Evolutionary conservation across 1,140 invertebrate genomes (phyloP).

Genomic region (Drosophila pandora): DNA sequence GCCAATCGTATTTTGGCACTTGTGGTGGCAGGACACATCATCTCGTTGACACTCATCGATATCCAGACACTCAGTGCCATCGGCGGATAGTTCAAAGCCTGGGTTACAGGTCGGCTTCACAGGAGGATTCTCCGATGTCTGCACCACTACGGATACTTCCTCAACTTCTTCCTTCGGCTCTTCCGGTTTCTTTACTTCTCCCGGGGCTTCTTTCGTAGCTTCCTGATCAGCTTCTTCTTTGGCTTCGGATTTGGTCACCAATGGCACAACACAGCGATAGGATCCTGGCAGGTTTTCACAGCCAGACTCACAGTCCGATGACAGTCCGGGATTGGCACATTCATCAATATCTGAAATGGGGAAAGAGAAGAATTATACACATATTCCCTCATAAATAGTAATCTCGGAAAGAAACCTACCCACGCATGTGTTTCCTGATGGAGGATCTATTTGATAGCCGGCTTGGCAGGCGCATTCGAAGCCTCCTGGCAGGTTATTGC

Average conservation of each 20-base stretch:
- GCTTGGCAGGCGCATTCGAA: constrained; percentile 88
- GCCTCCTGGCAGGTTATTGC: constrained; percentile 89
- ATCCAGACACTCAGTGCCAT: constrained; percentile 84
- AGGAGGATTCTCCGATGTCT: neutral
- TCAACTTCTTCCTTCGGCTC: constrained; percentile 20
- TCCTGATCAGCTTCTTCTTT: constrained; percentile 1
- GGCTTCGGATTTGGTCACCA: constrained; percentile 34
- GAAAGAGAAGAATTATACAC: neutral
- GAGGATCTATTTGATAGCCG: constrained; percentile 82
- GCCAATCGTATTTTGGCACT: constrained; percentile 88
- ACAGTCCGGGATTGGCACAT: constrained; percentile 85
- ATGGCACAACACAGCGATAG: constrained; percentile 86
- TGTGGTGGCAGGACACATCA: constrained; percentile 85
- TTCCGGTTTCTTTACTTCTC: constrained; percentile 13
- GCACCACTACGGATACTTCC: constrained; percentile 2
- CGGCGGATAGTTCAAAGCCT: constrained; percentile 84
- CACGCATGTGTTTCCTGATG: constrained; percentile 70
- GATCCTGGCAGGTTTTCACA: constrained; percentile 89
- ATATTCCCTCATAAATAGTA: neutral
- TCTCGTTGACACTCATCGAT: constrained; percentile 88
- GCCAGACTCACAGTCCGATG: constrained; percentile 85
- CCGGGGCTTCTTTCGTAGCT: neutral
- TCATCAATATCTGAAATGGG: constrained; percentile 87
- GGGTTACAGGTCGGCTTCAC: constrained; percentile 86
- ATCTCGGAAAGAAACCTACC: constrained; percentile 60